phyloP scores from a whole-genome alignment of 2,113 vertebrate genomes.

The Trachemys scripta region DNA sequence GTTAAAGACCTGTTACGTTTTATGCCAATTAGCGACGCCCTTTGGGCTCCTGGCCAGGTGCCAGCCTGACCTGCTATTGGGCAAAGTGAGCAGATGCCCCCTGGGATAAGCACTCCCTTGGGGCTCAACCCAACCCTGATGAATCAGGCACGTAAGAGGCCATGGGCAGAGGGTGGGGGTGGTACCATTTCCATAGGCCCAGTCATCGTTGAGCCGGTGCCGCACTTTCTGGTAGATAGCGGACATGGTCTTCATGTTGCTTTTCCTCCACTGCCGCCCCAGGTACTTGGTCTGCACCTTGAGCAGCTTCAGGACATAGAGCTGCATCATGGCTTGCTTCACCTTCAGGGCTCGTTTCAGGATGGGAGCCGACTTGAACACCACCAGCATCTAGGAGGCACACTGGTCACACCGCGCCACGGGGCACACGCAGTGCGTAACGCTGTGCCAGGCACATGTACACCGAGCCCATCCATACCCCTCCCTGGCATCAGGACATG shows the following conservation, averaged over 20 bases:
- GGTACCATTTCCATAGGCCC: conserved; percentile 96
- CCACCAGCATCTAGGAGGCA: conserved; percentile 92
- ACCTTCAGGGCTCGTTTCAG: conserved; percentile 98
- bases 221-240: conserved; percentile 99
- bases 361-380: conserved; percentile 99
- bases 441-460: too few relatives aligned
- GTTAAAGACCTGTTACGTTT: neutral
- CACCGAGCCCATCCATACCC: too few relatives aligned
- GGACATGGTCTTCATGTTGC: conserved; percentile 99
- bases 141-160: neutral
- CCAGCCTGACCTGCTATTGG: neutral
- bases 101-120: neutral
- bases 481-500: neutral
- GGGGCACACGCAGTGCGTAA: neutral
- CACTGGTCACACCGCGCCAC: neutral
- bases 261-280: conserved; percentile 98
- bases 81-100: neutral
- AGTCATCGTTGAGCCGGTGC: conserved; percentile 97
- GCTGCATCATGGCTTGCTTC: conserved; percentile 99
- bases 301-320: conserved; percentile 96
- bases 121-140: neutral
- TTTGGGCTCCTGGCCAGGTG: neutral
- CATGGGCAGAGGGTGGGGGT: neutral
- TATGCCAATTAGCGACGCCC: neutral
- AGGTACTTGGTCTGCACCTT: conserved; percentile 99